Percentiles rank a stretch among this genome's conserved stretches.
These are phyloP conservation scores for Mimumesa dahlbomi DNA, from an alignment of 2,888 invertebrate genomes.

Conservation along the genomic window DNA sequence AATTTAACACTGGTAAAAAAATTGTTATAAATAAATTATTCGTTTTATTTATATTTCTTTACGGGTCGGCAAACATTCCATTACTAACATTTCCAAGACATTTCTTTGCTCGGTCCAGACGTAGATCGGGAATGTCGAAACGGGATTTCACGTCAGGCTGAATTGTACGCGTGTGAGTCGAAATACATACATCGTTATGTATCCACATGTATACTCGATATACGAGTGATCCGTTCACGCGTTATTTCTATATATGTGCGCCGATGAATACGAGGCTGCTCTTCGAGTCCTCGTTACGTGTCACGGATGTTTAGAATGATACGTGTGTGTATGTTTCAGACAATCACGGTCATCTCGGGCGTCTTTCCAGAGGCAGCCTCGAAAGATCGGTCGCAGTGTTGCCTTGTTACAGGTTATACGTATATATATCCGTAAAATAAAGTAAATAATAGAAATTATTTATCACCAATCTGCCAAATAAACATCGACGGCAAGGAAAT, in stretches of 20 bases:
- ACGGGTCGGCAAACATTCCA: conserved; percentile 44
- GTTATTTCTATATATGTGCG: conserved; percentile 41
- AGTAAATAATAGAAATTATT: too few relatives aligned
- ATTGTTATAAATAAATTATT: not conserved
- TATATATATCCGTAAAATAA: conserved; percentile 12
- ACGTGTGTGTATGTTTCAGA: conserved; percentile 59
- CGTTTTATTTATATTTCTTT: not conserved
- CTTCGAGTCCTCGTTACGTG: conserved; percentile 68
- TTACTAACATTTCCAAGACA: conserved; percentile 50
- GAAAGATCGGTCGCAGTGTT: conserved; percentile 53
- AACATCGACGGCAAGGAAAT: too few relatives aligned
- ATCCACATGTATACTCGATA: not conserved
- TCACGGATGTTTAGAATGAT: conserved; percentile 68
- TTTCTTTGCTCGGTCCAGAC: conserved; percentile 56
- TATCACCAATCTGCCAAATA: too few relatives aligned
- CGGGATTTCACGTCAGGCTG: conserved; percentile 60
- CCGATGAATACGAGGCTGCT: conserved; percentile 55
- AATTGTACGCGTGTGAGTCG: conserved; percentile 18
- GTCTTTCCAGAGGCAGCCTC: conserved; percentile 53
- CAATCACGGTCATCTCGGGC: conserved; percentile 60
- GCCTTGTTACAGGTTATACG: conserved; percentile 48
- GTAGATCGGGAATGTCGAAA: conserved; percentile 67
- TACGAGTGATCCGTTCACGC: conserved; percentile 37
- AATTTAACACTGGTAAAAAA: not conserved
- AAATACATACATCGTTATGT: conserved; percentile 4